A percentile compares a stretch with the other conserved stretches of the same genome.
These are phyloP conservation scores for Mormyrus lacerda DNA, from an alignment of 2,113 vertebrate species.

Conservation along the genomic window DNA sequence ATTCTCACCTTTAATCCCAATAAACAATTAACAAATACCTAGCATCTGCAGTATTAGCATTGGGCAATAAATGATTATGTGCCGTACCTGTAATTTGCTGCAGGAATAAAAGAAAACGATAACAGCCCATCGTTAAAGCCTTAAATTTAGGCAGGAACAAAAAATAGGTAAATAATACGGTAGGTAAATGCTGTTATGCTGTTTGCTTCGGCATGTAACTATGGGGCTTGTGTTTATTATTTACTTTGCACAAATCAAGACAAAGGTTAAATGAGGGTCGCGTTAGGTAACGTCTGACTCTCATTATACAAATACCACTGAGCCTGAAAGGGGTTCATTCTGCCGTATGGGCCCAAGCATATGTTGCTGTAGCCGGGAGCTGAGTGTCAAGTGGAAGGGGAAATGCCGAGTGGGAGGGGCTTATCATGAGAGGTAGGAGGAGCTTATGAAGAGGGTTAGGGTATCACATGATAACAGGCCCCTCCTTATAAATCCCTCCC, in stretches of 20 bases:
- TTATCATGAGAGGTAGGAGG: no score
- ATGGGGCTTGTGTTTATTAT: not conserved
- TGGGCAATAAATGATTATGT: not conserved
- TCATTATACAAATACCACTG: not conserved
- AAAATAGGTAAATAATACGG: not conserved
- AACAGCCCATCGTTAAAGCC: not conserved
- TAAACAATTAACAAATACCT: not conserved
- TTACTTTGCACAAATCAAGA: not conserved
- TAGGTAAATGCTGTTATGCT: not conserved
- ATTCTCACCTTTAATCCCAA: not conserved
- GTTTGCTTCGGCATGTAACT: not conserved
- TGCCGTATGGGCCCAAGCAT: constrained; percentile 47
- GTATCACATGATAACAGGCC: no score
- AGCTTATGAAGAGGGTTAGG: no score
- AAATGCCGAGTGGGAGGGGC: no score
- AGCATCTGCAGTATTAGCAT: not conserved
- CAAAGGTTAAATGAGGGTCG: not conserved
- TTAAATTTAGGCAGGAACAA: not conserved
- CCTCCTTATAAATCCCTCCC: no score
- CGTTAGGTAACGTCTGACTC: not conserved
- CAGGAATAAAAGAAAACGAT: not conserved
- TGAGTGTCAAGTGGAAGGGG: no score
- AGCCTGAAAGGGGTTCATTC: constrained; percentile 29
- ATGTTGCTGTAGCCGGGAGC: not conserved
- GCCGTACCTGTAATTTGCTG: not conserved